Conservation (phyloP, 2,113 vertebrate genomes). For the Labeo rohita region DNA sequence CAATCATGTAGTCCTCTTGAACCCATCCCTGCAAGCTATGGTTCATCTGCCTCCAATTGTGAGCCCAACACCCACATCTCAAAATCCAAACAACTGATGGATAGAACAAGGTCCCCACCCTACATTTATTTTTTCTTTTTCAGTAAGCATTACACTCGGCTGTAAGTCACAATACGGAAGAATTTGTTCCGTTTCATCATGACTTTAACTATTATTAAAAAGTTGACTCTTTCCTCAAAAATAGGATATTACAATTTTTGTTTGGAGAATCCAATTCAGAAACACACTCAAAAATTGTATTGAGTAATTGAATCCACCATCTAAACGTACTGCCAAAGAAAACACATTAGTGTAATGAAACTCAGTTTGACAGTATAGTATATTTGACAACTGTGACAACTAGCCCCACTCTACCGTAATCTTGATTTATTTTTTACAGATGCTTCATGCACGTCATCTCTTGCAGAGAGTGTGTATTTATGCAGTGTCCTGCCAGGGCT, state of each 20-base stretch:
- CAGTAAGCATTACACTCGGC: not conserved
- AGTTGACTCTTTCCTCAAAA: not conserved
- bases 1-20: not conserved
- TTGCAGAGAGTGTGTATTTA: constrained; percentile 29
- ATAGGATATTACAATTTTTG: too few relatives aligned
- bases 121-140: not conserved
- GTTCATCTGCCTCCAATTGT: not conserved
- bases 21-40: not conserved
- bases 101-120: not conserved
- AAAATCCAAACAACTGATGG: too few relatives aligned
- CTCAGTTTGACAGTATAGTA: not conserved
- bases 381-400: not conserved
- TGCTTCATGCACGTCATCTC: not conserved
- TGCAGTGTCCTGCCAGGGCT: constrained; percentile 11
- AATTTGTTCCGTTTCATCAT: not conserved
- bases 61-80: too few relatives aligned
- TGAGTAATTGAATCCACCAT: not conserved
- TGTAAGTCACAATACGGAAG: not conserved
- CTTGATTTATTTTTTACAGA: not conserved
- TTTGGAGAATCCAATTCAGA: not conserved
- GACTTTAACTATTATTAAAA: too few relatives aligned
- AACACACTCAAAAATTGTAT: not conserved
- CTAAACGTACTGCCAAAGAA: not conserved
- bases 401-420: not conserved
- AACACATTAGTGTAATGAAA: too few relatives aligned